phyloP scores from a whole-genome alignment of 2,113 vertebrate species.

The Sprattus sprattus region DNA sequence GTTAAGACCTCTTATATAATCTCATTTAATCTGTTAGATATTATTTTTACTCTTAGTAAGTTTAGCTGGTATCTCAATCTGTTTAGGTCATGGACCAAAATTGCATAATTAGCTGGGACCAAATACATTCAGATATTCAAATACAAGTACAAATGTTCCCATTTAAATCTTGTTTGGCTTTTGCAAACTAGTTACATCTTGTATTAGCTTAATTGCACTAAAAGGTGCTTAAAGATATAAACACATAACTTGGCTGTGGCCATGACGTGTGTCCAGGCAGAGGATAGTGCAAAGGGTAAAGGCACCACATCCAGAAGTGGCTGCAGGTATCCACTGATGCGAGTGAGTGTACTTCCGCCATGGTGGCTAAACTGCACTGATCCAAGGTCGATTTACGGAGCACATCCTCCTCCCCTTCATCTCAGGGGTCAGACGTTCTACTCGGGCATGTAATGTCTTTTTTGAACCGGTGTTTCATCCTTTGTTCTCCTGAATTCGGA shows the following conservation, averaged over 20 bases:
- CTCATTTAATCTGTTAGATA: slow-evolving; percentile 11
- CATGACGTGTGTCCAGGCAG: not conserved
- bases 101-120: slow-evolving; percentile 14
- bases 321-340: not conserved
- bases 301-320: not conserved
- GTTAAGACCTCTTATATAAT: not conserved
- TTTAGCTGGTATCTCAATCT: slow-evolving; percentile 18
- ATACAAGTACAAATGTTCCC: slow-evolving; percentile 18
- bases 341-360: not conserved
- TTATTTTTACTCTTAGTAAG: not conserved
- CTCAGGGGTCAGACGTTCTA: not conserved
- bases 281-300: not conserved
- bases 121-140: slow-evolving; percentile 17
- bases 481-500: not conserved
- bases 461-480: not conserved
- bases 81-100: slow-evolving; percentile 13
- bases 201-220: slow-evolving; percentile 8
- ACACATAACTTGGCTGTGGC: not conserved
- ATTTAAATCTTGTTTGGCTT: slow-evolving; percentile 17
- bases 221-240: slow-evolving; percentile 8
- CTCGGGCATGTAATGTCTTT: not conserved
- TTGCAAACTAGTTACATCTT: slow-evolving; percentile 7
- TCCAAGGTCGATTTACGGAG: not conserved
- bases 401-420: not conserved
- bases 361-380: not conserved